Base-by-base conservation (phyloP, 2,113 vertebrate species). In the Cervus canadensis region DNA sequence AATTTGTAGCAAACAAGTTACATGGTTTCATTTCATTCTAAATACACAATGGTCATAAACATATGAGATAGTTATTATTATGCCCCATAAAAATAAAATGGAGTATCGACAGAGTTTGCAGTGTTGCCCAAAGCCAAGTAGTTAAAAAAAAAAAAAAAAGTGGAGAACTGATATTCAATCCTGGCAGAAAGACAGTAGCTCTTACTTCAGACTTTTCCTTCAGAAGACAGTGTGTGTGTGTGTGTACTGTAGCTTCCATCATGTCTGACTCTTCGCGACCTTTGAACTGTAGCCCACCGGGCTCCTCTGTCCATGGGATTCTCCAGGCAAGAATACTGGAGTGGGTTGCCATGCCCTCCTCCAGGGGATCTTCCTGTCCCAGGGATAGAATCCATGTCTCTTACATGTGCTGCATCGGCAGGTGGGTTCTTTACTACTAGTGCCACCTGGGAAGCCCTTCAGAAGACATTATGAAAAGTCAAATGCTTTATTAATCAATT, bases 401-500 rank as follows among this genome's bases (percentile, higher is more conserved):
- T 74, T 74, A 74, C 21, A 40, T 43, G 12, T 43, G 21, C 36
- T 76, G 23, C 11, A 76, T 26, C 0, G 36, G 71, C 19, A 76
- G 23, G 71, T 43, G 36, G 11, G 40, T 43, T 43, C 71, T 74
- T 76, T 26, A 76, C 11, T 76, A 43, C 36, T 43, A 76, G 23
- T 0, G 3, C 71, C 36, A 76, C 21, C 71, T 76, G 36, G 36
- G 71, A 74, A 43, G 36, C 36, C 71, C 17, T 89, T 81, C 9
- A 28, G 26, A 82, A 89, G 16, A 81, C 2, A 5, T 71, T 88
- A 56, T 57, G 43, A 97, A 91, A 94, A 86, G 14, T 60, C 45
- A 92, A 59, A 52, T n/a, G 2, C 56, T 92, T 94, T 28, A 87
- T 76, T 87, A 59, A 45, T 86, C 84, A 96, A 60, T 97, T 91